These are phyloP conservation scores for Muraenolepis orangiensis DNA, from an alignment of 2,797 vertebrate species.

Conservation along the genomic window DNA sequence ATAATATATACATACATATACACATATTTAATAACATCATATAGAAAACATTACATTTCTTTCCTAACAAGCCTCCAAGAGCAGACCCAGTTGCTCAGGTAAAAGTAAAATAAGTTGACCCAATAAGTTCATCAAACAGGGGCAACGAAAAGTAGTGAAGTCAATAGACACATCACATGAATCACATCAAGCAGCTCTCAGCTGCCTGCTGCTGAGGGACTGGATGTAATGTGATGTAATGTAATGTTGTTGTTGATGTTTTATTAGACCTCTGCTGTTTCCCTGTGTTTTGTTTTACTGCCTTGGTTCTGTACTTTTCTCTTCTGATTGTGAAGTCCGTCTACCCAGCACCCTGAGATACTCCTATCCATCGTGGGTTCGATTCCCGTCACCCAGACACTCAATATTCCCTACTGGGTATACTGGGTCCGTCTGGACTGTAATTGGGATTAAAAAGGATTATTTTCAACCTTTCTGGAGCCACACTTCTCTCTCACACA, in stretches of 20 bases:
- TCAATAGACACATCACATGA: too few relatives aligned
- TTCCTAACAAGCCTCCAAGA: too few relatives aligned
- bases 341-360: background rate
- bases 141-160: too few relatives aligned
- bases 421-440: background rate
- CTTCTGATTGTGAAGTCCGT: background rate
- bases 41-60: too few relatives aligned
- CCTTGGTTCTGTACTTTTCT: background rate
- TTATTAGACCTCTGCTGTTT: background rate
- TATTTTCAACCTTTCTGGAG: background rate
- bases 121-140: too few relatives aligned
- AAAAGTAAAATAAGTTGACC: too few relatives aligned
- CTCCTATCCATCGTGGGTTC: too few relatives aligned
- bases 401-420: background rate
- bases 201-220: background rate
- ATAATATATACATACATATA: too few relatives aligned
- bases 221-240: background rate
- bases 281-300: background rate
- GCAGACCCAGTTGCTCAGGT: too few relatives aligned
- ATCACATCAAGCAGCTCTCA: too few relatives aligned
- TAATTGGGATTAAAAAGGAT: background rate
- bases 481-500: background rate
- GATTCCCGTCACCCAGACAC: too few relatives aligned
- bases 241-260: background rate
- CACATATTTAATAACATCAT: too few relatives aligned